A percentile compares a stretch with the other conserved stretches of the same genome.
phyloP scores from a whole-genome alignment of 2,797 vertebrate genomes.

The Lepilemur septentrionalis region DNA sequence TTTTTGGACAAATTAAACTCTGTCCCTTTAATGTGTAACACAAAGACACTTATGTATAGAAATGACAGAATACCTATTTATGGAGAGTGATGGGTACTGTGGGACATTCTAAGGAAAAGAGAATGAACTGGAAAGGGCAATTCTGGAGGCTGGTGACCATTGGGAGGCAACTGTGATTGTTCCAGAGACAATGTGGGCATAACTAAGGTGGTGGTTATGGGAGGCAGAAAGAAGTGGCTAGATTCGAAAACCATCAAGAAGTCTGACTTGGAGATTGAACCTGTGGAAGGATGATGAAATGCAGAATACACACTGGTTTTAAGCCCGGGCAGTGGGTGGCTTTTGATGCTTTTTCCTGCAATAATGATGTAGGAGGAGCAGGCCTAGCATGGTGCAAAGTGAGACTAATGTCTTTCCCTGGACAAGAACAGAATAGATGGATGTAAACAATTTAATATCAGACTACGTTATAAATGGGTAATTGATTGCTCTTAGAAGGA shows the following conservation, averaged over 20 bases:
- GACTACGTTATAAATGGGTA: neutral
- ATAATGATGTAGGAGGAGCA: neutral
- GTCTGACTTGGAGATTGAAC: neutral
- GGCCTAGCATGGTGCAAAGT: neutral
- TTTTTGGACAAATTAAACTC: slow-evolving; percentile 17
- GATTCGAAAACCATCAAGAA: neutral
- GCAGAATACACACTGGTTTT: neutral
- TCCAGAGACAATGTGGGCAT: neutral
- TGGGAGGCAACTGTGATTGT: neutral
- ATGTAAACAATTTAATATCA: slow-evolving; percentile 28
- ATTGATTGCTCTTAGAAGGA: slow-evolving; percentile 41
- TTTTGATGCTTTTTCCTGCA: neutral
- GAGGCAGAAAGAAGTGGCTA: neutral
- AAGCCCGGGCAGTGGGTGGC: neutral
- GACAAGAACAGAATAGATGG: neutral
- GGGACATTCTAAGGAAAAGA: neutral
- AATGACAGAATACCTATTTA: neutral
- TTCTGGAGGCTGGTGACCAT: no score
- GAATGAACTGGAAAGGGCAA: neutral
- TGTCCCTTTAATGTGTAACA: neutral
- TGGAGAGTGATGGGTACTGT: neutral
- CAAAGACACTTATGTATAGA: neutral
- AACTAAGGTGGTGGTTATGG: neutral
- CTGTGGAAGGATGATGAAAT: neutral
- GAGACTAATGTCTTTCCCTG: neutral